Base-by-base conservation (phyloP, 37 sponge, comb jelly and placozoan species). In the Hexactinellida sp. region DNA sequence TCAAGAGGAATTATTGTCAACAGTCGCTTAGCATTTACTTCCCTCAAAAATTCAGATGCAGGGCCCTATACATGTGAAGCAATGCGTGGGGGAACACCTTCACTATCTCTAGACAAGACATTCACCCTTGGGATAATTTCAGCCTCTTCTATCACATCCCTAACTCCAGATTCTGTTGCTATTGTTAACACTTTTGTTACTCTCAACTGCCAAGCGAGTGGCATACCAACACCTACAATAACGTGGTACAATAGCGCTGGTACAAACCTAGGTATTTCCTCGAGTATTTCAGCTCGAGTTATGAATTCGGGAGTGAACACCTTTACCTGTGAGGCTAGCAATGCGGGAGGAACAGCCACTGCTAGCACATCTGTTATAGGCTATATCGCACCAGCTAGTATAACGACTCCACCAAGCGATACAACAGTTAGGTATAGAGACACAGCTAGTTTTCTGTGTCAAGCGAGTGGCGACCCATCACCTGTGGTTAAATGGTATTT, bases 401-500 rank as follows among this genome's bases (percentile, higher is more conserved):
- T 63, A 10, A 28, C 76, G 25, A 25, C 76, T 25, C 76, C 76
- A 63, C 76, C 76, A 21, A 1, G 76, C 13, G 76, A 63, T 63
- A 63, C 76, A 32, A 63, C 76, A 25, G 76, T 63, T 32, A 23
- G 5, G 3, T 63, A 63, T 63, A 10, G 76, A n/a, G 76, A 63
- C 5, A 63, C 19, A n/a, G 76, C 76, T 3, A 63, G 76, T 63
- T 63, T 63, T 63, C 19, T 63, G 28, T 63, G 76, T n/a, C 1
- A 21, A 25, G 76, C 30, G 3, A n/a, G 21, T 63, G 76, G 76
- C 13, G 30, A 63, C 13, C 76, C 76, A 32, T 25, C 30, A 5
- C 76, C 76, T 63, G 76, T 63, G 25, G 76, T 63, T 25, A 63
- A 63, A 7, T 63, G 76, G 76, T 63, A 63, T 63, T 63, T 63